phyloP scores from a whole-genome alignment of 2,888 invertebrate genomes.

The Lasius platythorax region DNA sequence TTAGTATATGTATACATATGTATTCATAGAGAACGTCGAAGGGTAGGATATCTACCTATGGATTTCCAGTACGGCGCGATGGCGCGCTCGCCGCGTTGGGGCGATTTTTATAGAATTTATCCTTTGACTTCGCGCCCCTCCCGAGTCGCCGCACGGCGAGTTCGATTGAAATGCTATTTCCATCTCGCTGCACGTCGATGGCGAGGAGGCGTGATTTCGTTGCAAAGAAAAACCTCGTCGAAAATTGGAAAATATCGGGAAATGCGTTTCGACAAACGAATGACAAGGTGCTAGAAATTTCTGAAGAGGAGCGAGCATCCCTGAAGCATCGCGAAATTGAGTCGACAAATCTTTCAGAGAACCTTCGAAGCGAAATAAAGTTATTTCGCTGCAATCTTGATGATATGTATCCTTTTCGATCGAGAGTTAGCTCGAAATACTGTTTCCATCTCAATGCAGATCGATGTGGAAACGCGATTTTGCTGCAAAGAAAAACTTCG shows the following conservation, averaged over 20 bases:
- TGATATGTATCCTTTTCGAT: constrained; percentile 30
- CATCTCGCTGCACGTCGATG: constrained; percentile 39
- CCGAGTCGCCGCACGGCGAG: constrained; percentile 38
- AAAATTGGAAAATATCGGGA: constrained; percentile 49
- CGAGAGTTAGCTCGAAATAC: constrained; percentile 53
- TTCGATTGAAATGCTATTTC: constrained; percentile 60
- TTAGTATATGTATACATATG: constrained; percentile 16
- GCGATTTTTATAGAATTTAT: constrained; percentile 64
- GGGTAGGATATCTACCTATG: constrained; percentile 69
- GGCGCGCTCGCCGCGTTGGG: constrained; percentile 49
- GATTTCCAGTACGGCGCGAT: constrained; percentile 64
- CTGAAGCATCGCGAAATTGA: constrained; percentile 33
- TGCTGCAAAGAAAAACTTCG: constrained; percentile 39
- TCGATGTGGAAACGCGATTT: constrained; percentile 50
- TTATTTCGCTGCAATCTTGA: constrained; percentile 45
- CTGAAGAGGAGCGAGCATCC: neutral
- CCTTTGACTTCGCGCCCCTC: constrained; percentile 44
- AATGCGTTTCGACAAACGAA: constrained; percentile 30
- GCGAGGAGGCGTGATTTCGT: constrained; percentile 36
- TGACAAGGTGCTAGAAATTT: constrained; percentile 28
- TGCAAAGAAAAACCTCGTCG: constrained; percentile 22
- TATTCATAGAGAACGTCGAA: constrained; percentile 51
- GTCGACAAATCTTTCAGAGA: constrained; percentile 32
- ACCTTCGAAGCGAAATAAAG: constrained; percentile 27
- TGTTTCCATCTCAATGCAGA: constrained; percentile 60